Base-by-base conservation (phyloP, 23 tunicate species). In the Halocynthia aurantium region DNA sequence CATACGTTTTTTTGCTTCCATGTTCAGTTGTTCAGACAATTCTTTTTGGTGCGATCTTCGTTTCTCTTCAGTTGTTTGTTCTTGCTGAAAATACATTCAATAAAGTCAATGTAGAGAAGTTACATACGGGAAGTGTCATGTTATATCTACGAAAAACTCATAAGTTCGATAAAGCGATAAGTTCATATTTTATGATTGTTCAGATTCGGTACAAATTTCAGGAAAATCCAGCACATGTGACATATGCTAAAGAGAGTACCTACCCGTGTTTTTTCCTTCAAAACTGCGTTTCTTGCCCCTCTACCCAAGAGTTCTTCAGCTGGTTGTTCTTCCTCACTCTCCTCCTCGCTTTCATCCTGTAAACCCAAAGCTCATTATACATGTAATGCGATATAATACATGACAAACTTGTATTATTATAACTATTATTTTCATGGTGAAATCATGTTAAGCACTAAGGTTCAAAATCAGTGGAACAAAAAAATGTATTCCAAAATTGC, bases 281-380 rank as follows among this genome's bases (percentile, higher is more conserved):
- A 50, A 31, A 92, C 82, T 49, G 98, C 82, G 6, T 86, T 85
- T 54, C 98, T 86, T 57, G 98, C 92, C 75, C 98, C 98, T 78
- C 98, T 82, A 61, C 98, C 92, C 12, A 92, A 79, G 15, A 92
- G 56, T 22, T 79, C 88, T 53, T 86, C 81, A 13, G 98, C 83
- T 50, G 83, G 61, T 60, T 78, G 88, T 50, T 82, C 86, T 10
- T 86, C 98, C 53, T 78, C 77, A 15, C 77, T 82, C 44, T 92
- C 98, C 2, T 80, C 83, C 40, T 90, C 96, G 53, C 92, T 91
- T 63, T 91, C 97, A 77, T 91, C 97, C 97, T 90, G 71, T 50
- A 66, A 72, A 50, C 6, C 9, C 8, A 58, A 58, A n/a, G 63
- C 15, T 58, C 44, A 31, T 31, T 4, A 31, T 31, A 31, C 44